These are phyloP conservation scores for Poecilus cupreus DNA, from an alignment of 2,888 invertebrate genomes.

Conservation along the genomic window DNA sequence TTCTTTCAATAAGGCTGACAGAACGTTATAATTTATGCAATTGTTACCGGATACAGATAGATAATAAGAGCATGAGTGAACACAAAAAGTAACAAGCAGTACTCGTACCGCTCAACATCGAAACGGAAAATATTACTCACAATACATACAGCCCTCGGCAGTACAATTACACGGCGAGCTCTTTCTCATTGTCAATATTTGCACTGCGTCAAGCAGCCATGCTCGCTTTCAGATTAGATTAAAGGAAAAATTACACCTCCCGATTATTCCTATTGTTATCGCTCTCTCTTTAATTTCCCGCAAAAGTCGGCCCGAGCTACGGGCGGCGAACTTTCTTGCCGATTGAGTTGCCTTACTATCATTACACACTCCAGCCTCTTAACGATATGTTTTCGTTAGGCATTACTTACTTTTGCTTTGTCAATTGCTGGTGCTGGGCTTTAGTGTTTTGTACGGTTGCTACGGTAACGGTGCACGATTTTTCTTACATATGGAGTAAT, in stretches of 20 bases:
- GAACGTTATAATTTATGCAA: slow-evolving; percentile 55
- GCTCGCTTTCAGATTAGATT: slow-evolving; percentile 57
- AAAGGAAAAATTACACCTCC: slow-evolving; percentile 53
- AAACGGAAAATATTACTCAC: slow-evolving; percentile 52
- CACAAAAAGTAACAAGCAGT: slow-evolving; percentile 32
- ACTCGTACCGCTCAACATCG: slow-evolving; percentile 13
- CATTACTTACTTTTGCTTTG: slow-evolving; percentile 9
- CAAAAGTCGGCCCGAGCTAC: slow-evolving; percentile 34
- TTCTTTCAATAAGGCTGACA: slow-evolving; percentile 35
- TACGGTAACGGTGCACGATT: slow-evolving; percentile 27
- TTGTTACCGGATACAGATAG: slow-evolving; percentile 58
- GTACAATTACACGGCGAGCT: slow-evolving; percentile 38
- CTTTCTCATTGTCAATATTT: slow-evolving; percentile 55
- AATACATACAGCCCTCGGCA: slow-evolving; percentile 46
- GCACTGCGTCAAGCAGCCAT: slow-evolving; percentile 41
- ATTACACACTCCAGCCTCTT: slow-evolving; percentile 15
- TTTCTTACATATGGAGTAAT: slow-evolving; percentile 38
- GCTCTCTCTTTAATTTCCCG: slow-evolving; percentile 56
- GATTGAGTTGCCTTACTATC: slow-evolving; percentile 15
- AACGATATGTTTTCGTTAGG: slow-evolving; percentile 33
- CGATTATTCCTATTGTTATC: slow-evolving; percentile 58
- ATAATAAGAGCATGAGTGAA: slow-evolving; percentile 51
- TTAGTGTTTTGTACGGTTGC: neutral
- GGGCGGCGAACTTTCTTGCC: slow-evolving; percentile 34
- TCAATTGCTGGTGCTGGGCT: neutral